phyloP scores from a whole-genome alignment of 1,140 invertebrate genomes.

The Penaeus japonicus region DNA sequence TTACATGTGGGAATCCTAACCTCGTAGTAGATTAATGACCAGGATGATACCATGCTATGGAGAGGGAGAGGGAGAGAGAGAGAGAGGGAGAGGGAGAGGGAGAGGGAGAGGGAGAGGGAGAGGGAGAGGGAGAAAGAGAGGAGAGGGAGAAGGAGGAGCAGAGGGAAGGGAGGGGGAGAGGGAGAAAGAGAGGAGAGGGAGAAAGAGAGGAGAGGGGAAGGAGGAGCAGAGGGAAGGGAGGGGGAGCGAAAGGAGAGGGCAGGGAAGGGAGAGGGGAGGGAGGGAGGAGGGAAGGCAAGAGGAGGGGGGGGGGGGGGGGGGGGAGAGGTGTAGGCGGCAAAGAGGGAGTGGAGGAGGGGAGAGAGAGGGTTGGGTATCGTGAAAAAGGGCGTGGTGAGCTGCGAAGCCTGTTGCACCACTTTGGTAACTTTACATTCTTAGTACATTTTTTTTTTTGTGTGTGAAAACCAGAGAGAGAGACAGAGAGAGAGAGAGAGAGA shows the following conservation, averaged over 20 bases:
- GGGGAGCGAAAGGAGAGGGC: background rate
- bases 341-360: background rate
- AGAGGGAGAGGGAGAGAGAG: background rate
- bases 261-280: background rate
- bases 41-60: background rate
- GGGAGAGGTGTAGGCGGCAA: background rate
- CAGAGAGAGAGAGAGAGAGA: background rate
- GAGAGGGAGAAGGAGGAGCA: background rate
- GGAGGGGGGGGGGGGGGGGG: background rate
- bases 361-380: background rate
- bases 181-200: background rate
- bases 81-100: background rate
- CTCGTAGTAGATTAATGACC: background rate
- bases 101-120: background rate
- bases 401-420: no score
- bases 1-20: background rate
- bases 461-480: background rate
- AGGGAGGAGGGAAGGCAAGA: background rate
- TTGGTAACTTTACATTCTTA: no score
- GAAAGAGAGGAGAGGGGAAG: background rate
- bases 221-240: background rate
- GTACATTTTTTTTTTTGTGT: no score
- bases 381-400: no score
- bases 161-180: background rate
- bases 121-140: background rate